Conservation (phyloP, 2,888 invertebrate genomes). For the Cordilura impudica region DNA sequence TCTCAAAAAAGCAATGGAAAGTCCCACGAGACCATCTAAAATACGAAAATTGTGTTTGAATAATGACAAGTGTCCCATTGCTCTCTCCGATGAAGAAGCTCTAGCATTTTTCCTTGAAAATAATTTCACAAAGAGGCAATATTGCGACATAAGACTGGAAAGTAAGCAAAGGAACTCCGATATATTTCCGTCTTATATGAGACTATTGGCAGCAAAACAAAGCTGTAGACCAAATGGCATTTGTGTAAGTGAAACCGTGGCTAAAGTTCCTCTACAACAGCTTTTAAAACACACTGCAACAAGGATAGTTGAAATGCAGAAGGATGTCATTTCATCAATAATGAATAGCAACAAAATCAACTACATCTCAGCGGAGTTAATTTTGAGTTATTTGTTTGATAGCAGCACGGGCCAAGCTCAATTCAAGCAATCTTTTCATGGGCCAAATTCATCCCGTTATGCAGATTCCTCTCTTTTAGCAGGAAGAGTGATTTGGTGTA, state of each 20-base stretch:
- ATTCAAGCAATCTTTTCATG: conserved; percentile 19
- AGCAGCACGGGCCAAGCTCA: background rate
- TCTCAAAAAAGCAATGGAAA: no score
- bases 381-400: background rate
- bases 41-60: no score
- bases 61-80: no score
- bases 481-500: conserved; percentile 20
- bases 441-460: conserved; percentile 7
- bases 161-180: no score
- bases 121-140: no score
- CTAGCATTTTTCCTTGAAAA: no score
- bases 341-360: conserved; percentile 8
- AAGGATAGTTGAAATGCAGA: conserved; percentile 27
- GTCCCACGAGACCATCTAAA: no score
- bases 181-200: no score
- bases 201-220: background rate
- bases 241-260: background rate
- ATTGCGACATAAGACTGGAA: background rate
- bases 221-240: background rate
- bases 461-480: conserved; percentile 14
- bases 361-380: background rate
- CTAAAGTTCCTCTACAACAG: conserved; percentile 1
- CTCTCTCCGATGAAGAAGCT: no score
- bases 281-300: conserved; percentile 24
- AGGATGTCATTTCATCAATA: conserved; percentile 1